These are phyloP conservation scores for Alligator sinensis DNA, from an alignment of 2,113 vertebrate species.

Conservation along the genomic window DNA sequence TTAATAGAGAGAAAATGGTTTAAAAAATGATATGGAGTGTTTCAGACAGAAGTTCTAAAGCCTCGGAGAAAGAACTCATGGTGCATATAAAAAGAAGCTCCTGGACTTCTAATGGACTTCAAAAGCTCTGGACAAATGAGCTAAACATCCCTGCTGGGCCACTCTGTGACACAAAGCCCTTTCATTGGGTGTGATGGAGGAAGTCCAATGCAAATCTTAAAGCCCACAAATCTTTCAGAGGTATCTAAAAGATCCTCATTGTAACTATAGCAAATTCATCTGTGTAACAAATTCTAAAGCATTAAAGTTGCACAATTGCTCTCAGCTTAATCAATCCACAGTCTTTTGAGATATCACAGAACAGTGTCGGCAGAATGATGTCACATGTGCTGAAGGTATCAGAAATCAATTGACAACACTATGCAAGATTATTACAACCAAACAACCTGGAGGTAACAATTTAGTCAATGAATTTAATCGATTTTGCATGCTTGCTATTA, in stretches of 20 bases:
- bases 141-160: background rate
- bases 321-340: background rate
- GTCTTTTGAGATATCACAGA: background rate
- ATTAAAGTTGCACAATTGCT: background rate
- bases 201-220: background rate
- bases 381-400: background rate
- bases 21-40: background rate
- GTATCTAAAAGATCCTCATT: background rate
- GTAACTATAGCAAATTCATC: background rate
- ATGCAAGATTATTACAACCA: background rate
- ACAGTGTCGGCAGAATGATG: rapidly evolving
- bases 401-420: background rate
- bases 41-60: background rate
- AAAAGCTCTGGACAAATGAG: background rate
- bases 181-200: background rate
- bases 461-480: background rate
- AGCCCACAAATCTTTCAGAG: background rate
- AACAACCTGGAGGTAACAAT: background rate
- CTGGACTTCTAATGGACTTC: background rate
- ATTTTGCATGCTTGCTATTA: background rate
- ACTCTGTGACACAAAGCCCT: background rate
- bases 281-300: rapidly evolving
- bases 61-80: rapidly evolving
- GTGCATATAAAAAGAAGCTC: background rate
- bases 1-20: background rate